These are phyloP conservation scores for Rotaria macrura DNA, from an alignment of 2,888 invertebrate species.

Conservation along the genomic window DNA sequence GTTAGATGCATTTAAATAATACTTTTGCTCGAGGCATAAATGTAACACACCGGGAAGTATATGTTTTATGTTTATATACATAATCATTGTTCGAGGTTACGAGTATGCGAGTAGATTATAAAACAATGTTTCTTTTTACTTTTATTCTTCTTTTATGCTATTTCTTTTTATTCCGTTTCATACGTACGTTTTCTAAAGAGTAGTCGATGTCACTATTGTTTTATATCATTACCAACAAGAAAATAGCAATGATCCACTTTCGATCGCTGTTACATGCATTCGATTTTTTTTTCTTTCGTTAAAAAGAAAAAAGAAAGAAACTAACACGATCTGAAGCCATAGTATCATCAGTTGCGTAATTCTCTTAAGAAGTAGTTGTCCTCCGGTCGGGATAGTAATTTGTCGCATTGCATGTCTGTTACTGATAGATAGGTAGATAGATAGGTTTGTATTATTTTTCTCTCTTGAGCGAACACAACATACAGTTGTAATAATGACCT, in stretches of 20 bases:
- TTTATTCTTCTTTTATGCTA: not conserved
- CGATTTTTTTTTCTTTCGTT: not conserved
- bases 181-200: not conserved
- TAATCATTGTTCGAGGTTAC: not conserved
- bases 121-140: not conserved
- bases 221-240: not conserved
- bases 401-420: slow-evolving; percentile 1
- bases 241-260: not conserved
- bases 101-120: not conserved
- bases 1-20: not conserved
- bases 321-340: not conserved
- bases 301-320: not conserved
- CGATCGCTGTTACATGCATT: not conserved
- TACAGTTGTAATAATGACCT: not conserved
- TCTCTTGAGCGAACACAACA: not conserved
- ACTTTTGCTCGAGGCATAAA: not conserved
- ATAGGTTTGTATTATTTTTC: not conserved
- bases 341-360: not conserved
- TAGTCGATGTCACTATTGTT: not conserved
- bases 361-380: not conserved
- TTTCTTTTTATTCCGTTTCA: not conserved
- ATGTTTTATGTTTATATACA: not conserved
- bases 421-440: slow-evolving; percentile 1
- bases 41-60: not conserved
- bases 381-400: not conserved